Conservation (phyloP, 1,140 invertebrate species). For the Drosophila seguyi region DNA sequence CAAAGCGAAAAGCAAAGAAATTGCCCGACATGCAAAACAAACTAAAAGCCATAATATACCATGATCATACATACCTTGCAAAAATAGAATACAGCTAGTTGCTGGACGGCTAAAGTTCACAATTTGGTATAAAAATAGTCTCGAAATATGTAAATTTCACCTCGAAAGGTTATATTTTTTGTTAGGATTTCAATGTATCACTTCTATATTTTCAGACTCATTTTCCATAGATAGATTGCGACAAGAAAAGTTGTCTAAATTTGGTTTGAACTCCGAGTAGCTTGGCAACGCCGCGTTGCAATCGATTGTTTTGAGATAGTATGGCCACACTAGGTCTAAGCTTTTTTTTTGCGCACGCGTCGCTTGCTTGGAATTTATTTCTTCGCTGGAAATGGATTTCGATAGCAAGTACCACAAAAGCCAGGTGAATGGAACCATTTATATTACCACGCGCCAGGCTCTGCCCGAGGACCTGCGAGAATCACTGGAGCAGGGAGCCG, state of each 20-base stretch:
- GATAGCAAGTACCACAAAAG: conserved; percentile 23
- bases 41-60: conserved; percentile 14
- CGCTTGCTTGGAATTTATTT: background rate
- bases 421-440: conserved; percentile 55
- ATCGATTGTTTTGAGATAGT: background rate
- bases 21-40: conserved; percentile 51
- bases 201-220: background rate
- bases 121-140: background rate
- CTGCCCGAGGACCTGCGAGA: background rate
- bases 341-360: conserved; percentile 21
- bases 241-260: background rate
- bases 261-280: background rate
- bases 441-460: conserved; percentile 6
- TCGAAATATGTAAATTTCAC: background rate
- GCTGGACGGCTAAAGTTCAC: conserved; percentile 3
- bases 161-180: background rate
- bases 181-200: background rate
- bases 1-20: conserved; percentile 47
- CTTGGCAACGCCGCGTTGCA: background rate
- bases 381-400: conserved; percentile 23
- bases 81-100: conserved; percentile 17
- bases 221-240: background rate
- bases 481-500: conserved; percentile 31
- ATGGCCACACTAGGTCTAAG: background rate
- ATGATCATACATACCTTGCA: conserved; percentile 22